phyloP scores from a whole-genome alignment of 2,113 vertebrate genomes.

The Mus spicilegus region DNA sequence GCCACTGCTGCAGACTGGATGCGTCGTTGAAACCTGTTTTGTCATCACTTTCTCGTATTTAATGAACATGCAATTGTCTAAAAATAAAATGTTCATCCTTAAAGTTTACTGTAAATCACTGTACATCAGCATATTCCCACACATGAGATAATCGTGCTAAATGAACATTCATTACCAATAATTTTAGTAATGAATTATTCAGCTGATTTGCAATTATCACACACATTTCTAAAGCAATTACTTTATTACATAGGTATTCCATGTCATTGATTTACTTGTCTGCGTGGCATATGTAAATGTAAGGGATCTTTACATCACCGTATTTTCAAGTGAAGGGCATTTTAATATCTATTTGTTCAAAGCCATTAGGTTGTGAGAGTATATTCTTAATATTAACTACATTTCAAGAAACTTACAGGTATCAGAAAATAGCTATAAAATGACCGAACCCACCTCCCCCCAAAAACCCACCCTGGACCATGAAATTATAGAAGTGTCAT shows the following conservation, averaged over 20 bases:
- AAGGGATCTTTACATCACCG: slow-evolving; percentile 68
- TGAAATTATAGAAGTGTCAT: slow-evolving; percentile 45
- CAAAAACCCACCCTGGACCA: background rate
- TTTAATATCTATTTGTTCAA: slow-evolving; percentile 53
- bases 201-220: slow-evolving; percentile 81
- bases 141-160: slow-evolving; percentile 81
- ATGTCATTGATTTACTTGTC: slow-evolving; percentile 80
- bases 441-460: background rate
- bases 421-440: slow-evolving; percentile 62
- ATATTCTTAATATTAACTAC: slow-evolving; percentile 62
- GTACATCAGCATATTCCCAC: slow-evolving; percentile 81
- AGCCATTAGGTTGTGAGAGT: slow-evolving; percentile 41
- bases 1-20: slow-evolving; percentile 66
- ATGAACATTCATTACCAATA: slow-evolving; percentile 83
- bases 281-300: slow-evolving; percentile 68
- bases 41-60: slow-evolving; percentile 76
- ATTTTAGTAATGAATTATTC: slow-evolving; percentile 86
- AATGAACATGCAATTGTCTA: slow-evolving; percentile 71
- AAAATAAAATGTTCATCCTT: slow-evolving; percentile 81
- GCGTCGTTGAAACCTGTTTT: slow-evolving; percentile 75
- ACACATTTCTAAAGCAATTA: slow-evolving; percentile 79
- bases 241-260: slow-evolving; percentile 81
- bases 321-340: slow-evolving; percentile 41
- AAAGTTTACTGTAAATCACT: slow-evolving; percentile 80
- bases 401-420: slow-evolving; percentile 64